Conservation (phyloP, 2,113 vertebrate genomes). For the Guaruba guarouba region DNA sequence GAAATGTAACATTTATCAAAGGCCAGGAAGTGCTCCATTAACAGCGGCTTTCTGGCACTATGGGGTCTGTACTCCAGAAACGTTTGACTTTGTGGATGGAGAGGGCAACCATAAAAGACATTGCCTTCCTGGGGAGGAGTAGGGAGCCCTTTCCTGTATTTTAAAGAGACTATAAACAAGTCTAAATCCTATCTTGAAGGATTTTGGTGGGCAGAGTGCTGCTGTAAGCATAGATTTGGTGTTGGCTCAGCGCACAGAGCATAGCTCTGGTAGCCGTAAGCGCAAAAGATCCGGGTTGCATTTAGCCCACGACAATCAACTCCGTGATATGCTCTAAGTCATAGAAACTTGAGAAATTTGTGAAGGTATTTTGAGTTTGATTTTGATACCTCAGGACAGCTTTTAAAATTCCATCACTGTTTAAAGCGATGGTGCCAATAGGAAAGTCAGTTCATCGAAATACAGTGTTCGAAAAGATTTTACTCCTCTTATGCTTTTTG, state of each 20-base stretch:
- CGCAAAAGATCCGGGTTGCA: slow-evolving; percentile 36
- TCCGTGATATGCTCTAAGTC: slow-evolving; percentile 7
- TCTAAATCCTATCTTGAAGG: neutral
- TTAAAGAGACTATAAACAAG: neutral
- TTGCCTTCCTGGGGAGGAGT: neutral
- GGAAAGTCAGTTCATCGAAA: neutral
- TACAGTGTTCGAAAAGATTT: neutral
- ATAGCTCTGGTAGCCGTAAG: neutral
- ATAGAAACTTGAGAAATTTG: slow-evolving; percentile 54
- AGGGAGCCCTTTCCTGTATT: neutral
- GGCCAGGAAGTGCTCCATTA: neutral
- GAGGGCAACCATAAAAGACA: neutral
- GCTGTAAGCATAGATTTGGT: slow-evolving; percentile 12
- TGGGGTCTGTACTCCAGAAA: neutral
- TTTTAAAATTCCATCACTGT: neutral
- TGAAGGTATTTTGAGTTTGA: neutral
- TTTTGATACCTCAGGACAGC: neutral
- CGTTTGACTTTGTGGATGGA: neutral
- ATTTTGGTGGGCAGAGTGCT: neutral
- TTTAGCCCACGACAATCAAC: slow-evolving; percentile 19
- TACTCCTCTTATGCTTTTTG: neutral
- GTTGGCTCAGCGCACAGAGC: slow-evolving; percentile 18
- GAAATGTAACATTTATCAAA: neutral
- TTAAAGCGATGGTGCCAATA: neutral
- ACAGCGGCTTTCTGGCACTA: fast-evolving